Base-by-base conservation (phyloP, 2,888 invertebrate species). In the Mimumesa dahlbomi region DNA sequence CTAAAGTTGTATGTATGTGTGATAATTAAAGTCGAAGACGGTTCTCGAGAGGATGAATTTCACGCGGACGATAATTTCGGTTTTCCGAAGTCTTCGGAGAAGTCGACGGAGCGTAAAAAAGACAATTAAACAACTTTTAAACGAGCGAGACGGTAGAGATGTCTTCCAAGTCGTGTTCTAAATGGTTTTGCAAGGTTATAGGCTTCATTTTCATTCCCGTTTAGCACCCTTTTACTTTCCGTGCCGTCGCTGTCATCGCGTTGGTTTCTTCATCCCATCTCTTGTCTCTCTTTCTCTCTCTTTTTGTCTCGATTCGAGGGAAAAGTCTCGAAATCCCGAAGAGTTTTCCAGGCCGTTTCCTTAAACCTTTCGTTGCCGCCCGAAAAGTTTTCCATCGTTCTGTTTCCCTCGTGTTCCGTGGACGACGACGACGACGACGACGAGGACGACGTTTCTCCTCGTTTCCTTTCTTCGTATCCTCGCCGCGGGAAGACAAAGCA, bases 271-370 rank as follows among this genome's bases (percentile, higher is more conserved):
- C 16, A 5, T 53, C 21, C 40, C 19, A 16, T 29, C 4, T 11
- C 16, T 11, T n/a, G 5, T 4, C 16, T 13, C 38, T 45, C n/a
- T n/a, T n/a, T n/a, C n/a, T n/a, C n/a, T n/a, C n/a, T n/a, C n/a
- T n/a, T n/a, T n/a, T n/a, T n/a, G n/a, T n/a, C n/a, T n/a, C n/a
- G n/a, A n/a, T n/a, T n/a, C n/a, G n/a, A n/a, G n/a, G n/a, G n/a
- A 50, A 50, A 64, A 59, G 49, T 59, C 64, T 54, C 21, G 34
- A 63, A 63, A 50, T 54, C 36, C 63, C 18, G 53, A 54, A 69
- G 69, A 65, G 53, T 65, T 59, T 59, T 59, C 65, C 53, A 48
- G 14, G 7, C 58, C 43, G 58, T 65, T 64, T 49, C 65, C 40
- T 34, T 40, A 13, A 18, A 38, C 45, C 18, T 42, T 42, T 56